A percentile compares a stretch with the other conserved stretches of the same genome.
phyloP scores from a whole-genome alignment of 30 jellyfish, hydroid and myxozoan species.

The Aurelia coerulea region DNA sequence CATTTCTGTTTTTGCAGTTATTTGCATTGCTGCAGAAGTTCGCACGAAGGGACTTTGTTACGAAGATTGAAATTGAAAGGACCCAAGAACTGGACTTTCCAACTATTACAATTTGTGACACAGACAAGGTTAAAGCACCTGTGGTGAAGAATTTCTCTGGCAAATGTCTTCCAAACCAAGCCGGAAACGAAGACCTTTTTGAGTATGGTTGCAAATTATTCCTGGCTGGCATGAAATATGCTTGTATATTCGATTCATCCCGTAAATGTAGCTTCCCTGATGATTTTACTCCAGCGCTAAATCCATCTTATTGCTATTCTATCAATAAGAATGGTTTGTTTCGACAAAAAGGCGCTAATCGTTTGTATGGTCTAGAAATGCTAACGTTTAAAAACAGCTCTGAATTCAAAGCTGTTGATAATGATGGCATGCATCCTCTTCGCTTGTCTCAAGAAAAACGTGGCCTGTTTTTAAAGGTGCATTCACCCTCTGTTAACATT shows the following conservation, averaged over 20 bases:
- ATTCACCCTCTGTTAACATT: neutral
- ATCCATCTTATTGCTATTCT: constrained; percentile 8
- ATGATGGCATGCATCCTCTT: no score
- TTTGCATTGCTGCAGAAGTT: no score
- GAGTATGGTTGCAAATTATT: constrained; percentile 27
- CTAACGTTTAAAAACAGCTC: constrained; percentile 7
- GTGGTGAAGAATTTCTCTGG: no score
- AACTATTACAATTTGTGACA: no score
- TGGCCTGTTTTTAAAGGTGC: constrained; percentile 6
- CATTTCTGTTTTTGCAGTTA: neutral
- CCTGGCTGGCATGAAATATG: neutral
- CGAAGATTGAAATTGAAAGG: no score
- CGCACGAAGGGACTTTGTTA: no score
- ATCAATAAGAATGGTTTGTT: constrained; percentile 21
- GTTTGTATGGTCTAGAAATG: constrained; percentile 11
- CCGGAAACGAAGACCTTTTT: neutral
- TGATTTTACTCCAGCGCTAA: constrained; percentile 1
- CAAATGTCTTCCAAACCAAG: no score
- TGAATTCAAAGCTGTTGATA: no score
- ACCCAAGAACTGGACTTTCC: no score
- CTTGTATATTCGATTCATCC: neutral
- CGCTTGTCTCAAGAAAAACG: neutral
- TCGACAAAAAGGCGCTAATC: neutral
- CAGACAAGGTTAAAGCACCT: no score
- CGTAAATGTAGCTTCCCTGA: constrained; percentile 15